These are phyloP conservation scores for Lanius collurio DNA, from an alignment of 2,113 vertebrate species.

Conservation along the genomic window DNA sequence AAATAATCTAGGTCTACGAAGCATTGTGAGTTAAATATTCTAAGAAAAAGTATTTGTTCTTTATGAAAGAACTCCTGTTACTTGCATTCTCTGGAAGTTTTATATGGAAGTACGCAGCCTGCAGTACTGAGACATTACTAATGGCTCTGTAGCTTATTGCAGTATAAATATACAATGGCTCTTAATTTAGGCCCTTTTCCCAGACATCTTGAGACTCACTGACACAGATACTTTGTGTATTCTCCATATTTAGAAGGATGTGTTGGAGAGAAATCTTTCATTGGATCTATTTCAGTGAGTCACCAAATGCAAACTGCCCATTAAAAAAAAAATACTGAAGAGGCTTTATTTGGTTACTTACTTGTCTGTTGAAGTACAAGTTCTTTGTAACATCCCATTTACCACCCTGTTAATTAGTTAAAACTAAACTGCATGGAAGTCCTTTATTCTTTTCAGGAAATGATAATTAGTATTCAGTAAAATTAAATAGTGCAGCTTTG, in stretches of 20 bases:
- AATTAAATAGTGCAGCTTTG: background rate
- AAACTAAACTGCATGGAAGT: background rate
- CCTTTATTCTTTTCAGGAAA: background rate
- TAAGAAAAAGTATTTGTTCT: background rate
- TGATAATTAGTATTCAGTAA: background rate
- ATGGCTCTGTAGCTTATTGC: background rate
- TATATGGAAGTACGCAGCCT: background rate
- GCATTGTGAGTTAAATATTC: background rate
- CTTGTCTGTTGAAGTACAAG: background rate
- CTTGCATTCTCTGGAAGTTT: background rate
- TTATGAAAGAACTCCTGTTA: background rate
- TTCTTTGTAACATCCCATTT: background rate
- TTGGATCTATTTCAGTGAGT: background rate
- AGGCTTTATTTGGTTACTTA: background rate
- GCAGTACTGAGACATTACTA: background rate
- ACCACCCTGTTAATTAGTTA: constrained; percentile 33
- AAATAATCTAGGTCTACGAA: background rate
- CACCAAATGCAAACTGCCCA: background rate
- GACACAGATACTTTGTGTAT: background rate
- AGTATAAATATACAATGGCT: background rate
- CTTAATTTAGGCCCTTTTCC: background rate
- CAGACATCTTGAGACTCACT: background rate
- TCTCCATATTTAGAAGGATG: background rate
- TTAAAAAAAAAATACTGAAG: background rate
- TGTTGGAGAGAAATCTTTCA: background rate